Base-by-base conservation (phyloP, 2,113 vertebrate genomes). In the Centropus bengalensis region DNA sequence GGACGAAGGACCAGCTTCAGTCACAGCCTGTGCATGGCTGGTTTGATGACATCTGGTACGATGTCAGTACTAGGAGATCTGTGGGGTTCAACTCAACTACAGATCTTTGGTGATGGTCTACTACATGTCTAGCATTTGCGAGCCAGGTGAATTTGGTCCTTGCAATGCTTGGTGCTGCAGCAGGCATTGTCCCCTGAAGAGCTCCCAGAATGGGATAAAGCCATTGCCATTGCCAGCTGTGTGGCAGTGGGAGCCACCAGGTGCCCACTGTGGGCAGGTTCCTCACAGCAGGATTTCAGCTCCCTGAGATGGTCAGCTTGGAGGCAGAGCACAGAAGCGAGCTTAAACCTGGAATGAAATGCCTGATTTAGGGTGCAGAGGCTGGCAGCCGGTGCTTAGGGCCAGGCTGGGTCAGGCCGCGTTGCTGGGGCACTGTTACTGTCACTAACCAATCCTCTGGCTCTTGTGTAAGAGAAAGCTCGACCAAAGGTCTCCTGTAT, bases 191-290 rank as follows among this genome's bases (percentile, higher is more conserved):
- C 17, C 12, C 7, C 5, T 0, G 3, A 33, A 49, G 8, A 49
- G 1, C 55, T 77, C 64, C 54, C 1, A 10, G 27, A 49, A n/a
- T 28, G 24, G 20, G 27, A 5, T 23, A 38, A 44, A 77, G 62
- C 27, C 21, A 36, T 10, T 3, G 2, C 74, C 77, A 55, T 33
- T 12, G 40, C 14, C 2, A 4, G 42, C 51, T 76, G 51, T 6
- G 4, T 5, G 9, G 71, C 3, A 3, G 47, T 22, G 42, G 67
- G 42, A 91, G n/a, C 68, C 0, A 0, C 58, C 0, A 5, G 18
- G 7, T 76, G n/a, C 42, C 21, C 63, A 44, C n/a, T 10, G 5
- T 3, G 4, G 27, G 15, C 9, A 40, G 38, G 30, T 22, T 59
- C n/a, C 42, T 67, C 3, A 1, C 38, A 58, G 36, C 14, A 58